A percentile compares a stretch with the other conserved stretches of the same genome.
These are phyloP conservation scores for Synchiropus splendidus DNA, from an alignment of 2,113 vertebrate genomes.

Conservation along the genomic window DNA sequence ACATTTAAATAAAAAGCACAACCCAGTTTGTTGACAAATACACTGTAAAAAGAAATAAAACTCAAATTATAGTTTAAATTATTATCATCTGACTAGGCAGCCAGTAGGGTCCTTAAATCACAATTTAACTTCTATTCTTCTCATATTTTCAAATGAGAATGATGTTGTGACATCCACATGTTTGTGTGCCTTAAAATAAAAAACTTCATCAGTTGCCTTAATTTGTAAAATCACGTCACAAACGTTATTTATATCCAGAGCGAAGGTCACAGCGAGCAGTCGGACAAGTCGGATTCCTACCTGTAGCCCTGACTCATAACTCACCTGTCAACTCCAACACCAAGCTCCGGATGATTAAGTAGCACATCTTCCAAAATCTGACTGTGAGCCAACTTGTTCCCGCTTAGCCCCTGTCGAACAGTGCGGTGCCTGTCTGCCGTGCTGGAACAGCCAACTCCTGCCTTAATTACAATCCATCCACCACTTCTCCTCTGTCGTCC, in stretches of 20 bases:
- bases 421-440: constrained; percentile 26
- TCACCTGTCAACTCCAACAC: constrained; percentile 49
- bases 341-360: constrained; percentile 53
- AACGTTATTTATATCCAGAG: constrained; percentile 52
- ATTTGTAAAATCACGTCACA: no score
- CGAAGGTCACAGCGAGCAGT: constrained; percentile 50
- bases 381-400: constrained; percentile 50
- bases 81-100: no score
- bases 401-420: constrained; percentile 49
- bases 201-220: no score
- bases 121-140: no score
- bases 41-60: no score
- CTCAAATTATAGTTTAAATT: no score
- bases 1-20: no score
- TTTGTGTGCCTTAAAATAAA: no score
- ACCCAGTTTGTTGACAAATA: no score
- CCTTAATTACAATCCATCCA: constrained; percentile 28
- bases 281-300: constrained; percentile 47
- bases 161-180: no score
- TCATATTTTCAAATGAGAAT: no score
- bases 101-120: no score
- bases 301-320: constrained; percentile 53
- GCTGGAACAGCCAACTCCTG: constrained; percentile 29
- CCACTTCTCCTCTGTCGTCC: not conserved
- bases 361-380: constrained; percentile 34